Base-by-base conservation (phyloP, 2,888 invertebrate genomes). In the Scaptomyza polygonia region DNA sequence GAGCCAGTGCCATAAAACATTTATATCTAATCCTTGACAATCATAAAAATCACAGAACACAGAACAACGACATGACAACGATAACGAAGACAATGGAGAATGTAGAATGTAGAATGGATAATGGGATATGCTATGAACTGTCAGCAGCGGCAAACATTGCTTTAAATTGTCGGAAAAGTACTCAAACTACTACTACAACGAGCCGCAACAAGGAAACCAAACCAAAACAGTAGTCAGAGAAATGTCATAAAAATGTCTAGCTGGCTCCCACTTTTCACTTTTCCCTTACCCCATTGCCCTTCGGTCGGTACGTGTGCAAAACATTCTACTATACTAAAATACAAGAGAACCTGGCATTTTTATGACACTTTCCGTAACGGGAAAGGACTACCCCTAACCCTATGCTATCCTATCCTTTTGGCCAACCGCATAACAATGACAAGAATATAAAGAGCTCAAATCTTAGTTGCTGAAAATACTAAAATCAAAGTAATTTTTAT, bases 1-100 rank as follows among this genome's bases (percentile, higher is more conserved):
- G 56, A 36, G n/a, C n/a, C 25, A 29, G 27, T 57, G 54, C 53
- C 67, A 82, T 87, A 87, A 87, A 87, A 87, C 77, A 89, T 83
- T 88, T 87, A 77, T 88, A 89, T 89, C 87, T 89, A 89, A 89
- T 88, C 88, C 88, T 88, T 88, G 88, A 76, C 76, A 84, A 87
- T 84, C 84, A 89, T 89, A 87, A 87, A 89, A 87, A 79, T 79
- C 71, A 77, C 61, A 76, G 71, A 77, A 39, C 16, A 16, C 39
- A 39, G 39, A 39, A 39, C 39, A 72, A 77, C 72, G 71, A 81
- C 86, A 70, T 65, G 86, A 70, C 81, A 77, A 57, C 68, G 82
- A 77, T 54, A 75, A 52, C 55, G 66, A 52, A 52, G 66, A 67
- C 61, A 56, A 62, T 54, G 47, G 56, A 55, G 56, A 68, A 65